Base-by-base conservation (phyloP, 2,113 vertebrate genomes). In the Ailurus styani region DNA sequence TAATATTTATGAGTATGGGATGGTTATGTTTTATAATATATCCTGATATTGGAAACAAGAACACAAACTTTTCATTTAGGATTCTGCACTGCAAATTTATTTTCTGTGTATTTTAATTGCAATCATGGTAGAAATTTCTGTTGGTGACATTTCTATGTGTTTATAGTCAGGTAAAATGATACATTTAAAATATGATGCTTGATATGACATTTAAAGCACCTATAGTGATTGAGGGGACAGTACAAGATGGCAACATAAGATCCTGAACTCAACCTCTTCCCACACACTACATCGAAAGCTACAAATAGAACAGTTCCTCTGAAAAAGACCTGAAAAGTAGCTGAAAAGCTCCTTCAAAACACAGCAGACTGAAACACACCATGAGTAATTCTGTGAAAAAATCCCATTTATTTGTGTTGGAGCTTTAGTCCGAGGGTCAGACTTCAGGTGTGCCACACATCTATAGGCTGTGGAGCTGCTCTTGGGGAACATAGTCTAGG, bases 151-250 rank as follows among this genome's bases (percentile, higher is more conserved):
- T 96, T 93, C 34, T 95, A 12, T 87, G 6, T 79, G 34, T 84
- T 23, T 77, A 64, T 90, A 55, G 64, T 95, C 31, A 66, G 60
- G 9, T 62, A 47, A 87, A 90, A 54, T 7, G 95, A 57, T 90
- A 70, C 11, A 82, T 94, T 95, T 89, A 66, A 95, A 96, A 79
- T 87, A 31, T 85, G 37, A 82, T 96, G 52, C 17, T 77, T 96
- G 29, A 70, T 85, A 34, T 75, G 70, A 91, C 15, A 52, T 85
- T 97, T 82, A 86, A 97, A 95, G 77, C 15, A 40, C 45, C 10
- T 40, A 17, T 87, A 94, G n/a, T 34, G 31, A 52, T 78, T 34
- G 75, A 78, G 18, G 47, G 47, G 31, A 45, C 18, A 78, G 47
- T 20, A 31, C 31, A 78, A 78, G 29, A 34, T 52, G 75, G 45